Conservation (phyloP, 2,888 invertebrate genomes). For the Eupsilia transversa region DNA sequence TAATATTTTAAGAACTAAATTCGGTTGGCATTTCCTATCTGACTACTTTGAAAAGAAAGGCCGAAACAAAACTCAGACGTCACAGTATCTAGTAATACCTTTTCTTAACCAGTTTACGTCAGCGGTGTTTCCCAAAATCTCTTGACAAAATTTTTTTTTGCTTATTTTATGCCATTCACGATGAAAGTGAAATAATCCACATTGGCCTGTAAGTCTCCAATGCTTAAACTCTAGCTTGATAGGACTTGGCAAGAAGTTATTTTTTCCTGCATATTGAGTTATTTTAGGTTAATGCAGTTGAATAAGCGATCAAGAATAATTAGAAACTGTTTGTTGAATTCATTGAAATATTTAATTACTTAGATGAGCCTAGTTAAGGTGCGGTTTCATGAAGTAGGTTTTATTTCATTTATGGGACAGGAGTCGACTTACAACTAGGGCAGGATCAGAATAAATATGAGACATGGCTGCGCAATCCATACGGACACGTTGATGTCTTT, state of each 20-base stretch:
- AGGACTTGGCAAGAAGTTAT: background rate
- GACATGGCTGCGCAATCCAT: background rate
- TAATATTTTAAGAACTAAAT: too few species aligned
- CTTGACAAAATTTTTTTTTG: too few species aligned
- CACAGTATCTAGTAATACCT: background rate
- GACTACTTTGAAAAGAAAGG: too few species aligned
- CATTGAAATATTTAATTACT: conserved; percentile 83
- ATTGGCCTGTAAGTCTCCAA: background rate
- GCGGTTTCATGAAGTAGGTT: conserved; percentile 26
- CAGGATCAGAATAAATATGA: background rate
- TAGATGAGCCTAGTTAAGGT: conserved; percentile 59
- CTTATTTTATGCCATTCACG: too few species aligned
- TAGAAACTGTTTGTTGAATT: conserved; percentile 75
- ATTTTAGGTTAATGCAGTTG: background rate
- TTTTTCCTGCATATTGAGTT: background rate
- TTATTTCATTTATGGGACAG: conserved; percentile 18
- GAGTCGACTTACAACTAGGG: background rate
- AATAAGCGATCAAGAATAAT: conserved; percentile 70
- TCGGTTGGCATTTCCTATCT: too few species aligned
- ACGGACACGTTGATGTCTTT: background rate
- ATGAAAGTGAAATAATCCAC: background rate
- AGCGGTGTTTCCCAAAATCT: background rate
- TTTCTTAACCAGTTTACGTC: background rate
- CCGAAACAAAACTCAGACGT: too few species aligned
- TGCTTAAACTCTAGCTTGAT: background rate